Evolutionary conservation across 2,888 invertebrate species (phyloP).

Genomic region (Drosophila rubida): DNA sequence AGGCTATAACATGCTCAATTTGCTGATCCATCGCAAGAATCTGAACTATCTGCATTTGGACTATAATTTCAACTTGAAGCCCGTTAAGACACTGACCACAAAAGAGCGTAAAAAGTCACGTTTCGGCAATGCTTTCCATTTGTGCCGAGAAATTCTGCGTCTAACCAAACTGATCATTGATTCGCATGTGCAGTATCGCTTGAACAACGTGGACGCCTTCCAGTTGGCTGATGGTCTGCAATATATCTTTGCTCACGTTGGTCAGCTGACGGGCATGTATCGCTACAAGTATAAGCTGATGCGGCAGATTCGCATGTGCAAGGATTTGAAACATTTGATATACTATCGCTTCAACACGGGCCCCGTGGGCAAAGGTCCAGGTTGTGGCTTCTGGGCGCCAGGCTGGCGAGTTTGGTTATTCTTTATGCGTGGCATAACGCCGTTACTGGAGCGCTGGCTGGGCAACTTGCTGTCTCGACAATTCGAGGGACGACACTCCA

Average conservation of each 20-base stretch:
- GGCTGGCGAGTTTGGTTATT: slow-evolving; percentile 99
- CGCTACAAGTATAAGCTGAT: slow-evolving; percentile 99
- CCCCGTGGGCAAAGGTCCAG: slow-evolving; percentile 99
- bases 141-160: slow-evolving; percentile 99
- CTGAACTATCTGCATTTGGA: slow-evolving; percentile 99
- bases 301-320: slow-evolving; percentile 99
- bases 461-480: slow-evolving; percentile 99
- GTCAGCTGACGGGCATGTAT: slow-evolving; percentile 99
- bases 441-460: slow-evolving; percentile 98
- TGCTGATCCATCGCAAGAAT: slow-evolving; percentile 99
- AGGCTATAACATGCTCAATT: slow-evolving; percentile 99
- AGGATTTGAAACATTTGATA: slow-evolving; percentile 99
- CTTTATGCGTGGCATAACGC: slow-evolving; percentile 99
- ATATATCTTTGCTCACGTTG: slow-evolving; percentile 99
- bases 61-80: slow-evolving; percentile 99
- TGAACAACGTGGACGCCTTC: slow-evolving; percentile 99
- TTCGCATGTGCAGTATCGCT: slow-evolving; percentile 99
- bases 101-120: slow-evolving; percentile 99
- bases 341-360: slow-evolving; percentile 99
- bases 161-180: slow-evolving; percentile 99
- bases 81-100: slow-evolving; percentile 99
- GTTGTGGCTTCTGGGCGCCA: slow-evolving; percentile 99
- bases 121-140: slow-evolving; percentile 98
- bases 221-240: slow-evolving; percentile 99
- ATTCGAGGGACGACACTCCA: slow-evolving; percentile 99